Evolutionary conservation across 2,888 invertebrate genomes (phyloP), one percentile per base, ranked within the genome.

Genomic region (Sarcophaga caerulescens): DNA sequence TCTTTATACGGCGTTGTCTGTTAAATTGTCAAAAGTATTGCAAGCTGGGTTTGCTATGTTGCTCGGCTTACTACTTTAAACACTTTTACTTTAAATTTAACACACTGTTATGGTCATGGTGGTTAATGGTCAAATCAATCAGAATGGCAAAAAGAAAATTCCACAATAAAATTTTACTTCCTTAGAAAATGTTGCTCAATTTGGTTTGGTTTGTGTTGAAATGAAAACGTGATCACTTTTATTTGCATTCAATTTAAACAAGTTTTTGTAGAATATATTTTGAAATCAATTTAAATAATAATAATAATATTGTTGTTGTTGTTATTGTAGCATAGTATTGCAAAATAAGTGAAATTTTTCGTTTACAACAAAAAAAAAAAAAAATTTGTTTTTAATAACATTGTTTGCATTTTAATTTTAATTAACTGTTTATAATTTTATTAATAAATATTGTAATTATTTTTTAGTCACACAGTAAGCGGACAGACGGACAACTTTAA

Each of bases 1-100:
- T 35, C 78, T 74, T 57, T 62, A 52, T 76, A 66, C 75, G 85
- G 82, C 59, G 57, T 59, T 68, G 82, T 80, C 85, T 85, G 82
- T 80, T 80, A 25, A 75, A 82, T 79, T 82, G 85, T 79, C 85
- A 85, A 85, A 66, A 76, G 68, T 52, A 59, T 62, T n/a, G 44
- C 35, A 44, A 73, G 69, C 14, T 66, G 52, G 12, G 4, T 14
- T 52, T 14, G 17, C 3, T 52, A 0, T 2, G 17, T 17, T 52
- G 17, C 52, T 0, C 47, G 12, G 52, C 17, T 52, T 47, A 47
- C 47, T 14, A 60, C 59, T 69, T 21, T 60, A 81, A 86, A 78
- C 74, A 75, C 81, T 86, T 86, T 84, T 81, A 86, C 83, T 77
- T 81, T 83, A 60, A 57, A 14, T 17, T 25, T 23, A 57, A 59